Conservation (phyloP, 2,113 vertebrate species). For the Motacilla alba region DNA sequence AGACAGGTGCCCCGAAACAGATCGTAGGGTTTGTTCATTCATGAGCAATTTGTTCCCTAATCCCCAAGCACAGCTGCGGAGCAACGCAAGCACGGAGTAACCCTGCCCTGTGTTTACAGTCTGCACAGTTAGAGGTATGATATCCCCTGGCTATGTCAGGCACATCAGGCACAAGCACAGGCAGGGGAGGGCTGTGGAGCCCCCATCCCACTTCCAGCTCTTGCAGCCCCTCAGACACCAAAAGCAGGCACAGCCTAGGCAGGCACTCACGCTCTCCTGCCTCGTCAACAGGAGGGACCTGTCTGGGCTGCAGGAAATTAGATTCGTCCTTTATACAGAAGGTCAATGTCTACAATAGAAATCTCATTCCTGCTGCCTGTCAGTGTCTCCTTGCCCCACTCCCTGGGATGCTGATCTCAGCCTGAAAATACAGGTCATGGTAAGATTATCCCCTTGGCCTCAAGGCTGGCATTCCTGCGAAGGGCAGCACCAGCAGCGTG, state of each 20-base stretch:
- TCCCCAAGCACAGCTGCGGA: not conserved
- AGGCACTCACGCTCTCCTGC: accelerated
- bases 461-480: accelerated
- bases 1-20: not conserved
- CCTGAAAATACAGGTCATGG: not conserved
- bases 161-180: not conserved
- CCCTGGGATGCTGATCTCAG: not conserved
- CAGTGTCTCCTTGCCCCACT: not conserved
- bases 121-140: not conserved
- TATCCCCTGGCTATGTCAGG: not conserved
- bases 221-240: accelerated
- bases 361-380: not conserved
- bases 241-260: not conserved
- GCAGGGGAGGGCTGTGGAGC: not conserved
- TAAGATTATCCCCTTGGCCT: not conserved
- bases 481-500: not conserved
- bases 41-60: not conserved
- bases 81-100: not conserved
- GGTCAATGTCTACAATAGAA: not conserved
- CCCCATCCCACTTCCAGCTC: not conserved
- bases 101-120: constrained; percentile 16
- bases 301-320: not conserved
- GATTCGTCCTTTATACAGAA: not conserved
- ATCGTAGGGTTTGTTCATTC: constrained; percentile 5
- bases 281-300: accelerated